These are phyloP conservation scores for Meghimatium bilineatum DNA, from an alignment of 2,888 invertebrate genomes.

Conservation along the genomic window DNA sequence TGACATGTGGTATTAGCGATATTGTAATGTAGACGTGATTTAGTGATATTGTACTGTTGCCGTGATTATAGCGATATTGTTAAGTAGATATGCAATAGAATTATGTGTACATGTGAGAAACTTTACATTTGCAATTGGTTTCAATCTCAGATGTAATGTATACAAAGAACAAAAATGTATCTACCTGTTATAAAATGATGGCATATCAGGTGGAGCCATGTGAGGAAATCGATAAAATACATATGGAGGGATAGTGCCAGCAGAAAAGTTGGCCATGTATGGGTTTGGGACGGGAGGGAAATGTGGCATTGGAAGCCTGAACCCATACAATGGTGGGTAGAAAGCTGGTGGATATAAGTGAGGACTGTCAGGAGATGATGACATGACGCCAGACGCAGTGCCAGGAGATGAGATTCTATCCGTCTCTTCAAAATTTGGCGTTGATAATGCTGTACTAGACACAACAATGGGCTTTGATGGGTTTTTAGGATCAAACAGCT, in stretches of 20 bases:
- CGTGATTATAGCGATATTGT: no score
- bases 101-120: no score
- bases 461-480: conserved; percentile 70
- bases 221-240: conserved; percentile 49
- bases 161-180: no score
- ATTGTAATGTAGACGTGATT: no score
- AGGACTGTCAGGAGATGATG: conserved; percentile 37
- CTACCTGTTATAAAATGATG: conserved; percentile 49
- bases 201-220: conserved; percentile 51
- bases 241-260: conserved; percentile 43
- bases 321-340: conserved; percentile 42
- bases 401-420: conserved; percentile 48
- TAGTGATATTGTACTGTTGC: no score
- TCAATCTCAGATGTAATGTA: no score
- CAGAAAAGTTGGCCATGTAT: conserved; percentile 52
- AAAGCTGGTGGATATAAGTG: conserved; percentile 32
- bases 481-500: conserved; percentile 73
- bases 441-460: conserved; percentile 48
- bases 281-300: conserved; percentile 46
- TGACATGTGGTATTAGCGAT: no score
- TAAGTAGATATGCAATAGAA: no score
- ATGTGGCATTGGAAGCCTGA: conserved; percentile 42
- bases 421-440: conserved; percentile 61
- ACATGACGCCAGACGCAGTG: conserved; percentile 18
- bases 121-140: no score